Evolutionary conservation across 2,888 invertebrate genomes (phyloP), one percentile per base, ranked within the genome.

Genomic region (Tachystola acroxantha): DNA sequence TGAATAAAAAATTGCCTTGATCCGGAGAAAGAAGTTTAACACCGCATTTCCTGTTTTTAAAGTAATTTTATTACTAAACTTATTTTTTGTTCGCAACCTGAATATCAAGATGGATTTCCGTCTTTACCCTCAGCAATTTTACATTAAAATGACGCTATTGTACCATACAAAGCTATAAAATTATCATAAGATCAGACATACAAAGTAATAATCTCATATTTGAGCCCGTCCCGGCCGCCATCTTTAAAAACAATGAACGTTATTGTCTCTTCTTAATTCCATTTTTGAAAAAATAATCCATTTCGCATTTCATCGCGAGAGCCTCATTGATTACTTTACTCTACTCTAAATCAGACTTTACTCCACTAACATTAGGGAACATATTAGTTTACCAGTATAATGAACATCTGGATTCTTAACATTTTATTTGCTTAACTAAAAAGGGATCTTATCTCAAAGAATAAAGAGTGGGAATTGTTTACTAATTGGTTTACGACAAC

Each of bases 261-360:
- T 86, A 84, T 85, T 86, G 84, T 86, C 84, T 82, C 79, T 80
- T 77, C 81, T 81, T 84, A 82, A 85, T 85, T 81, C 84, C 84
- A 82, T 86, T 85, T 86, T 85, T 82, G 77, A 84, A 84, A 86
- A 85, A 86, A 84, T 81, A 84, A 84, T 85, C 80, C 82, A 80
- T 81, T 82, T 81, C 79, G 79, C 76, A 77, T 84, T 82, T 82
- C 75, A 81, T 81, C 74, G 70, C 70, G 69, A 75, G 67, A 65
- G 73, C 60, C 66, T 74, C 77, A 75, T 76, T 81, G 75, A 79
- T 76, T 69, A 53, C 53, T 44, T 33, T 40, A 13, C 22, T 29
- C 20, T 48, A 40, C 48, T 28, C 39, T 28, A 74, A 49, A 59
- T 45, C 55, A 41, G 53, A 53, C 57, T 54, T 61, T 78, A 62